Evolutionary conservation across 2,888 invertebrate species (phyloP).

Genomic region (Pegoplata infirma): DNA sequence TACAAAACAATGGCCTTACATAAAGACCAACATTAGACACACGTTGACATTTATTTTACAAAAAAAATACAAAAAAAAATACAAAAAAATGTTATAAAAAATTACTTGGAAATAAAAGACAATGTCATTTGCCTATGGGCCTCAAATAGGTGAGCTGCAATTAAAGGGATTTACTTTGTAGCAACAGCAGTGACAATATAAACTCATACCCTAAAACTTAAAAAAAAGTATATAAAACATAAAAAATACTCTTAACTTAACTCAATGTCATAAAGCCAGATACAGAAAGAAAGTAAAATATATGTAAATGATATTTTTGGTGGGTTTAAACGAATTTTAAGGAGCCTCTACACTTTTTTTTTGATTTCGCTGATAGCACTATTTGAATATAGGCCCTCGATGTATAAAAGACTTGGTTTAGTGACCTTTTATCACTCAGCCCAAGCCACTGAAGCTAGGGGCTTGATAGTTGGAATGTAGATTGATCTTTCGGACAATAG

Average conservation of each 20-base stretch:
- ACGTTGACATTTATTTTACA: constrained; percentile 30
- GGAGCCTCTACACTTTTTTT: no score
- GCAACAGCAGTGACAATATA: constrained; percentile 27
- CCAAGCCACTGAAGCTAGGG: no score
- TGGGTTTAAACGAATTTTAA: background rate
- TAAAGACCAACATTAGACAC: constrained; percentile 7
- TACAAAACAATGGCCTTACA: constrained; percentile 15
- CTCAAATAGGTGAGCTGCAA: constrained; percentile 53
- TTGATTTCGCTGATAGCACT: no score
- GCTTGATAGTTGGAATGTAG: no score
- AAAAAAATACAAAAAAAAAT: background rate
- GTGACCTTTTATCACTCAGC: no score
- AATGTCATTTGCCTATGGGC: constrained; percentile 24
- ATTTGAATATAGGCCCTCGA: no score
- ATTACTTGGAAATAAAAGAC: no score
- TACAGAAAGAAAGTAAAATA: background rate
- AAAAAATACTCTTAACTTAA: constrained; percentile 27
- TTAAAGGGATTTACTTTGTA: constrained; percentile 45
- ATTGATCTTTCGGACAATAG: no score
- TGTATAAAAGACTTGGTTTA: no score
- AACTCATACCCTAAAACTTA: background rate
- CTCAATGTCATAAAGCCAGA: constrained; percentile 37
- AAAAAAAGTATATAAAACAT: background rate
- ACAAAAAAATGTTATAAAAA: no score
- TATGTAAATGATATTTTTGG: background rate